Evolutionary conservation across 92 coral and sea anemone species (phyloP), one percentile per base, ranked within the genome.

Genomic region (Phenganax marumi): DNA sequence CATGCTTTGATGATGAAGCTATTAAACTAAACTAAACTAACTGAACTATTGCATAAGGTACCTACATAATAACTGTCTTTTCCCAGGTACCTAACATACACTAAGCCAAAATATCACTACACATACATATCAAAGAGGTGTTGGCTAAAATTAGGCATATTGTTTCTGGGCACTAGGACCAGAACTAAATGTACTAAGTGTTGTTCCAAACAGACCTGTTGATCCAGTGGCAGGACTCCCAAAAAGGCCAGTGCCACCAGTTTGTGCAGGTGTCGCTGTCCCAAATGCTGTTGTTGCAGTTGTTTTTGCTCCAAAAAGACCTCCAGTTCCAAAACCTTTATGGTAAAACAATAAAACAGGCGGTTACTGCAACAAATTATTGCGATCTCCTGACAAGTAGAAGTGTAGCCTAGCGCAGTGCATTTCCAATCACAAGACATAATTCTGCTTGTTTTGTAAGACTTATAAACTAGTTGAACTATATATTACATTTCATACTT

Each of bases 161-260:
- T 75, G 64, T 78, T 49, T 78, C 48, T 78, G 83, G 58, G 83
- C 49, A 48, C 9, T 77, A 14, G 81, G 21, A 53, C 73, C 83
- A 78, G 56, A 14, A 18, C 77, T 54, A 72, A 72, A 72, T 46
- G 77, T 56, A 75, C 33, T 81, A 73, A 86, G 71, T 25, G 90
- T 62, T 60, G 87, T 24, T 75, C 90, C 90, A 86, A 89, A 89
- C 73, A 79, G 85, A 60, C 88, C 63, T 43, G 90, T 48, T 53
- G 90, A 56, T 66, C 84, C 86, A 26, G 87, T 79, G 47, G 77
- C 88, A 70, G 88, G 25, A 73, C 19, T 73, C 12, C 95, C 95
- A 91, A 89, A 89, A 23, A 89, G 80, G 77, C 85, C 70, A 17
- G 84, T 69, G 8, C 91, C 43, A 33, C 43, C 91, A 10, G 91